A percentile compares a stretch with the other conserved stretches of the same genome.
These are phyloP conservation scores for Drosophila tanythrix DNA, from an alignment of 2,888 invertebrate species.

Conservation along the genomic window DNA sequence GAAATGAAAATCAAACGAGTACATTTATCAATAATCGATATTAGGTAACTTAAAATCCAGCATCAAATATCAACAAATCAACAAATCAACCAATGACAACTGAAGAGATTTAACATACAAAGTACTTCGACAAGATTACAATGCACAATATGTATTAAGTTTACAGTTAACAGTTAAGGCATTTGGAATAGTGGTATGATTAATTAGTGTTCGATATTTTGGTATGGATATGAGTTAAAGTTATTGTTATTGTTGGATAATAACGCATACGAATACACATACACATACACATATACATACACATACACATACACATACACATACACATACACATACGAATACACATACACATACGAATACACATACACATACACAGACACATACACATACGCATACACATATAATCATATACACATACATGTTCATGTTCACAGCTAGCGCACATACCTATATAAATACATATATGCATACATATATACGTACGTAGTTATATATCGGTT, in stretches of 20 bases:
- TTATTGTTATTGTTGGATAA: conserved; percentile 28
- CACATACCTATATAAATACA: background rate
- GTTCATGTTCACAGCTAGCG: background rate
- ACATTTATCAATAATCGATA: conserved; percentile 23
- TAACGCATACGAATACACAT: conserved; percentile 28
- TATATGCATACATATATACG: background rate
- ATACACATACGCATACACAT: background rate
- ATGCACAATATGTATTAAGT: conserved; percentile 43
- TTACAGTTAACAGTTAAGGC: conserved; percentile 45
- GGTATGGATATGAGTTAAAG: conserved; percentile 45
- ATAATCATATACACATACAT: background rate
- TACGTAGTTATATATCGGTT: conserved; percentile 16
- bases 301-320: conserved; percentile 8
- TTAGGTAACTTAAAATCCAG: conserved; percentile 14
- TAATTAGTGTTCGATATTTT: conserved; percentile 26
- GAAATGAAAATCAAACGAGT: conserved; percentile 22
- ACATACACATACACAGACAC: background rate
- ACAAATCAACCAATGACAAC: conserved; percentile 33
- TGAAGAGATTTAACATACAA: conserved; percentile 10
- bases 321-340: conserved; percentile 13
- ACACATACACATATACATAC: background rate
- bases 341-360: conserved; percentile 4
- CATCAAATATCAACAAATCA: conserved; percentile 36
- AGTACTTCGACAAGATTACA: conserved; percentile 30
- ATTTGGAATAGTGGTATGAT: conserved; percentile 39